Evolutionary conservation across 2,113 vertebrate genomes (phyloP).

Genomic region (Peromyscus maniculatus): DNA sequence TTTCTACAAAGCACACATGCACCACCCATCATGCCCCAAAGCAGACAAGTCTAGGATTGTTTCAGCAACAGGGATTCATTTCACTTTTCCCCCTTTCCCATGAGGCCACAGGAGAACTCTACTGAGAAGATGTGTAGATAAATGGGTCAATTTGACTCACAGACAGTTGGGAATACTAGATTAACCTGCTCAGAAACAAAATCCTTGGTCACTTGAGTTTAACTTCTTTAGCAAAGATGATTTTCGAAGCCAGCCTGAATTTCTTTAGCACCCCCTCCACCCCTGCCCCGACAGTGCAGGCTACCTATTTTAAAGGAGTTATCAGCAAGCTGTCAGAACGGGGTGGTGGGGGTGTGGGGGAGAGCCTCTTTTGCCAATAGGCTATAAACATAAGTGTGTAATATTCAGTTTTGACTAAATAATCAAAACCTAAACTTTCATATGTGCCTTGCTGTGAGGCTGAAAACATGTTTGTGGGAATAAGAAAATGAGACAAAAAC

Average conservation of each 20-base stretch:
- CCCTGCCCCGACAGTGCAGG: neutral
- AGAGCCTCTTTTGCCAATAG: constrained; percentile 29
- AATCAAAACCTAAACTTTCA: neutral
- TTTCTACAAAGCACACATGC: neutral
- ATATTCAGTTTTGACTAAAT: constrained; percentile 9
- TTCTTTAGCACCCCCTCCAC: neutral
- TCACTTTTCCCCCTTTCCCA: neutral
- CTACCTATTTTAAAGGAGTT: constrained; percentile 20
- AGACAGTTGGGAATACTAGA: constrained; percentile 56
- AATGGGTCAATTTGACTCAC: neutral
- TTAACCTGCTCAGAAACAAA: constrained; percentile 27
- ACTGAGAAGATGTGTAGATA: neutral
- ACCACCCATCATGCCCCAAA: neutral
- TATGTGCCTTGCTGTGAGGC: neutral
- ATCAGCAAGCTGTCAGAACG: neutral
- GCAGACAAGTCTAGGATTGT: neutral
- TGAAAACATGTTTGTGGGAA: neutral
- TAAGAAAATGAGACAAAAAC: constrained; percentile 22
- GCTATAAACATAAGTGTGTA: neutral
- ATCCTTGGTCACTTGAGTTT: neutral
- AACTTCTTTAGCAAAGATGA: constrained; percentile 34
- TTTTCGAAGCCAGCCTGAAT: constrained; percentile 52
- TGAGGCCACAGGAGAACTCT: constrained; percentile 8
- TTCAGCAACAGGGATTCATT: neutral
- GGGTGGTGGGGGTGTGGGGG: too few species aligned